Base-by-base conservation (phyloP, 1,140 invertebrate species). In the Hycleus cichorii region DNA sequence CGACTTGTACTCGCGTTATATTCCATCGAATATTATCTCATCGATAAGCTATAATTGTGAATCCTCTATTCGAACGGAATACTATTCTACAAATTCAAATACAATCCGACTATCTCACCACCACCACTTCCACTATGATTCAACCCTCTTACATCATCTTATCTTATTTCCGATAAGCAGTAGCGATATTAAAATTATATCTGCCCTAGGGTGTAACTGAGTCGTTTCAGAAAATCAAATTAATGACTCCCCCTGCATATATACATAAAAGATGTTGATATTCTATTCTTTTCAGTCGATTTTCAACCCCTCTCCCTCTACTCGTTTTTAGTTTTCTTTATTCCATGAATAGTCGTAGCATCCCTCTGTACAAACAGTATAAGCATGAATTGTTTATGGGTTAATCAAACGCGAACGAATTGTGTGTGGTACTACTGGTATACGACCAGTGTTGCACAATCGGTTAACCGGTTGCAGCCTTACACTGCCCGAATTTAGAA, bases 301-400 rank as follows among this genome's bases (percentile, higher is more conserved):
- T 60, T 60, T n/a, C 67, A 67, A 63, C 66, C 18, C 18, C 1
- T 18, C 18, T 69, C 65, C 64, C 44, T 40, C 38, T 43, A 53
- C 54, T 18, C 18, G 1, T 18, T 18, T 18, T 18, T 18, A 18
- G 7, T 32, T 32, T 1, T 32, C 32, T 12, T 45, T 5, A 7
- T 32, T 32, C 32, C 32, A 32, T 7, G 4, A 32, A 32, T 32
- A 32, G 32, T 5, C 4, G 4, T 32, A 5, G 7, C 32, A 32
- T 5, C 32, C 32, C 32, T 7, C 32, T 7, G 7, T 32, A 32
- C 32, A 32, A 32, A 32, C 32, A 32, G 32, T 5, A 70, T 67
- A 69, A 65, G 32, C 64, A 70, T 70, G 69, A 70, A 70, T 70
- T 70, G 67, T 70, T 70, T 69, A 70, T 68, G 57, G 62, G 47